These are phyloP conservation scores for Phalera bucephala DNA, from an alignment of 2,888 invertebrate species.

Conservation along the genomic window DNA sequence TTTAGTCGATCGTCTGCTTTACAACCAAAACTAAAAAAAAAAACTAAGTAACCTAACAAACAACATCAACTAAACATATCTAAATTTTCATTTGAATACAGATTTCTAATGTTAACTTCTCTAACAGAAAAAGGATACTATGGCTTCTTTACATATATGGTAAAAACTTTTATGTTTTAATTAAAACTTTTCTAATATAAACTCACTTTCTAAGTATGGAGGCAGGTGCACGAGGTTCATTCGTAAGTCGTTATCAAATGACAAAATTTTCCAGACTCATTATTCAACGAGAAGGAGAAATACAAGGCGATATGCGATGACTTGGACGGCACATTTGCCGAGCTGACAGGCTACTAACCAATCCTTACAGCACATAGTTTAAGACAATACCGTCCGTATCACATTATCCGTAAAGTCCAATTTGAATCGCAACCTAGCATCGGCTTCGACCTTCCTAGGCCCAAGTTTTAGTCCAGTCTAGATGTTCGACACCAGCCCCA, in stretches of 20 bases:
- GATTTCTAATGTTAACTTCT: constrained; percentile 27
- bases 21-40: neutral
- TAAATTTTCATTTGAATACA: too few species aligned
- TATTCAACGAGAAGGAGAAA: constrained; percentile 94
- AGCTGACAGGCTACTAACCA: constrained; percentile 97
- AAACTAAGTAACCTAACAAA: too few species aligned
- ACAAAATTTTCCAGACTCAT: constrained; percentile 88
- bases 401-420: constrained; percentile 40
- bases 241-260: constrained; percentile 60
- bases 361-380: constrained; percentile 65
- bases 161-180: constrained; percentile 47
- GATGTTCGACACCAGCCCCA: too few species aligned
- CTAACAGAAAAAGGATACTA: constrained; percentile 59
- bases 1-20: neutral
- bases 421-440: constrained; percentile 39
- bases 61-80: too few species aligned
- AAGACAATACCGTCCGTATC: constrained; percentile 62
- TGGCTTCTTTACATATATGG: constrained; percentile 46
- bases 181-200: constrained; percentile 44
- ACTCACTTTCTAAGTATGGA: constrained; percentile 15
- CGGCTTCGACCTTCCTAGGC: constrained; percentile 13
- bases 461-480: constrained; percentile 25
- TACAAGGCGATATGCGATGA: constrained; percentile 99
- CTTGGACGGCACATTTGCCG: constrained; percentile 98
- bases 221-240: constrained; percentile 17